phyloP scores from a whole-genome alignment of 2,113 vertebrate genomes.

The Elephantulus edwardii region DNA sequence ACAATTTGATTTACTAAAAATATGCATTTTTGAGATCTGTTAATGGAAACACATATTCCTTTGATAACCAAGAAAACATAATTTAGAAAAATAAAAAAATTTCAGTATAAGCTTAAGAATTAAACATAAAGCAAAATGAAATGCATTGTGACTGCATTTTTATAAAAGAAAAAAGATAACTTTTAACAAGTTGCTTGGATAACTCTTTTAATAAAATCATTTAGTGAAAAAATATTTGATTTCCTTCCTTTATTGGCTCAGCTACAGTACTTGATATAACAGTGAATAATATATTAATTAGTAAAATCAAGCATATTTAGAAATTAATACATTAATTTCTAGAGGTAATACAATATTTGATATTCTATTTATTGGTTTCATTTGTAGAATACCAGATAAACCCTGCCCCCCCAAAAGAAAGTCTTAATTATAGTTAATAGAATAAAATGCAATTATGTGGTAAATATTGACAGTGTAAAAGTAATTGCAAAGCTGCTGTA shows the following conservation, averaged over 20 bases:
- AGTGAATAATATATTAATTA: neutral
- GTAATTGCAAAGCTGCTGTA: neutral
- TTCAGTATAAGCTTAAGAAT: conserved; percentile 8
- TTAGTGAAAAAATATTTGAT: neutral
- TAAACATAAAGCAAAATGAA: conserved; percentile 40
- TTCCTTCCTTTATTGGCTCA: neutral
- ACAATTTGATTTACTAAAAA: neutral
- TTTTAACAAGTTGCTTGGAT: neutral
- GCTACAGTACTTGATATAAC: neutral
- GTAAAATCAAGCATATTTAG: neutral
- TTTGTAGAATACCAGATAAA: neutral
- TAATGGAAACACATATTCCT: neutral
- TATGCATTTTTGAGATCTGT: neutral
- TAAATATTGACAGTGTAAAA: neutral
- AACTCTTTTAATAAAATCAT: neutral
- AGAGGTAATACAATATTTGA: conserved; percentile 14
- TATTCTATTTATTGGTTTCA: neutral
- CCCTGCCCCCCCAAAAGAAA: too few relatives aligned
- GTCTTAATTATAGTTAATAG: neutral
- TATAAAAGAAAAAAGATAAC: neutral
- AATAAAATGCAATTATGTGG: neutral
- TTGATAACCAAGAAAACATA: neutral
- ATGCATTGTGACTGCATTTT: neutral
- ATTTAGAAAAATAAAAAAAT: neutral
- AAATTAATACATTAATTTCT: neutral